phyloP scores from a whole-genome alignment of 2,888 invertebrate genomes.

The Acanthoscelides obtectus region DNA sequence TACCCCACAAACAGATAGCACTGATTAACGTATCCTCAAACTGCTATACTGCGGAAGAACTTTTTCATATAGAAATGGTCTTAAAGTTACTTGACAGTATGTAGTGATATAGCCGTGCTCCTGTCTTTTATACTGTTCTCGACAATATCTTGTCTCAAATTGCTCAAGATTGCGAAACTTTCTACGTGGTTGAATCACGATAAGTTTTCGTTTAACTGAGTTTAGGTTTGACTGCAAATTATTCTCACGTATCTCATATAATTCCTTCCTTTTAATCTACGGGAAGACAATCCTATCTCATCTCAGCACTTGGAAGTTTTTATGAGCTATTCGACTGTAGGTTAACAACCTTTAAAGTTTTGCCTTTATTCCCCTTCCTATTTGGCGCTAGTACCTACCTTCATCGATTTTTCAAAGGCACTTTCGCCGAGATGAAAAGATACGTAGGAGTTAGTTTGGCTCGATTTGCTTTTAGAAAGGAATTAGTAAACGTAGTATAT shows the following conservation, averaged over 20 bases:
- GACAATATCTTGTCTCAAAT: background rate
- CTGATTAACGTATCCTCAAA: no score
- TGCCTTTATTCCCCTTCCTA: background rate
- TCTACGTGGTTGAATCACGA: background rate
- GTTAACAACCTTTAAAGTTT: background rate
- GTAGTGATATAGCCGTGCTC: no score
- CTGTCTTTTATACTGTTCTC: no score
- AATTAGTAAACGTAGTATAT: no score
- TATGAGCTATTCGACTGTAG: background rate
- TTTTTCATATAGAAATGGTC: no score
- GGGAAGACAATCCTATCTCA: background rate
- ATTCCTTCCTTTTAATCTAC: background rate
- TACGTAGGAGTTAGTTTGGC: no score
- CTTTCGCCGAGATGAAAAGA: no score
- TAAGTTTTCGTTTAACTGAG: background rate
- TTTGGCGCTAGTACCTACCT: background rate
- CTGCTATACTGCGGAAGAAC: no score
- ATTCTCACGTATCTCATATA: background rate
- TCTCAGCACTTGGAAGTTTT: background rate
- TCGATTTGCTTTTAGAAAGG: no score
- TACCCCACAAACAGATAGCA: no score
- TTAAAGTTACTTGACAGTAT: no score
- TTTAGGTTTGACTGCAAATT: background rate
- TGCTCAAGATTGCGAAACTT: no score
- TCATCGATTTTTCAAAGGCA: background rate